Percentiles rank a stretch among this genome's conserved stretches.
These are phyloP conservation scores for Biston betularia DNA, from an alignment of 2,888 invertebrate genomes.

Conservation along the genomic window DNA sequence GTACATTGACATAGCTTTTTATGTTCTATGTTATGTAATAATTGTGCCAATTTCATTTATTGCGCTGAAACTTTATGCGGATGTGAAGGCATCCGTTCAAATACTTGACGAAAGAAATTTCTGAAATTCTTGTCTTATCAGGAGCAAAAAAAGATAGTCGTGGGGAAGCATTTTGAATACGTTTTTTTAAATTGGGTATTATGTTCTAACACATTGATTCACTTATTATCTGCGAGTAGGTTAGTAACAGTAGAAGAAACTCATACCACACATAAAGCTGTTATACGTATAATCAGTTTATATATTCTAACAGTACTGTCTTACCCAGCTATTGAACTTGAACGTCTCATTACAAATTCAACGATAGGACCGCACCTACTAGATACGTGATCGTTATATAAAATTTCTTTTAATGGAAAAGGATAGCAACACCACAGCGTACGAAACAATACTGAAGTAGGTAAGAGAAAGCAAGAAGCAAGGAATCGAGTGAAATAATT, in stretches of 20 bases:
- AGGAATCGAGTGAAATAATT: neutral
- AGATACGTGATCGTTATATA: slow-evolving; percentile 52
- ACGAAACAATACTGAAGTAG: slow-evolving; percentile 7
- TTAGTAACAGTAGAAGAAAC: too few relatives aligned
- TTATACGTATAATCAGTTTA: neutral
- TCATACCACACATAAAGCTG: too few relatives aligned
- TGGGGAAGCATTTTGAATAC: too few relatives aligned
- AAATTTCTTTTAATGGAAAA: slow-evolving; percentile 38
- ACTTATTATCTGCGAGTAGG: too few relatives aligned
- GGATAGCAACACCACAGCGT: slow-evolving; percentile 46
- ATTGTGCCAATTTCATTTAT: slow-evolving; percentile 33
- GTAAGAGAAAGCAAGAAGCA: slow-evolving; percentile 43
- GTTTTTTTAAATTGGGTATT: too few relatives aligned
- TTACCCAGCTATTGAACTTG: slow-evolving; percentile 9
- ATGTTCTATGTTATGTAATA: slow-evolving; percentile 31
- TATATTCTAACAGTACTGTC: neutral
- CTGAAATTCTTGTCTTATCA: neutral
- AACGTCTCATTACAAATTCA: slow-evolving; percentile 53
- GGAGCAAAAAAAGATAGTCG: too few relatives aligned
- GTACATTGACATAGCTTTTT: slow-evolving; percentile 28
- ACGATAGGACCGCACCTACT: slow-evolving; percentile 44
- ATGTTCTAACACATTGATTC: too few relatives aligned
- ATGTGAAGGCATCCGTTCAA: slow-evolving; percentile 7
- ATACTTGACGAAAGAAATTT: neutral
- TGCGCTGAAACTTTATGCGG: slow-evolving; percentile 10